Evolutionary conservation across 1,140 invertebrate genomes (phyloP), one percentile per base, ranked within the genome.

Genomic region (Heterodera schachtii): DNA sequence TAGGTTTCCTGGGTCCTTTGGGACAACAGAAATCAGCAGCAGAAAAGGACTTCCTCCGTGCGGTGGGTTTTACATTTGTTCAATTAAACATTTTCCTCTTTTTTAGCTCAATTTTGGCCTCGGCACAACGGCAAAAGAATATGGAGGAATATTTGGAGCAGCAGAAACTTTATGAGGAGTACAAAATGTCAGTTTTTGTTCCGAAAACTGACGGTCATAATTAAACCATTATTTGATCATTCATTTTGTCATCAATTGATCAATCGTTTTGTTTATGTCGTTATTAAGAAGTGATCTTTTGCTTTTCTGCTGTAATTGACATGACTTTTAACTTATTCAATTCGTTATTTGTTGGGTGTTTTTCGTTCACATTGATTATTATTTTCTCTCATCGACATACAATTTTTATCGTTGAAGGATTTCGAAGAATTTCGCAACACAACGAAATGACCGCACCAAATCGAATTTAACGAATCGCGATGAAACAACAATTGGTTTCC

Each of bases 121-220:
- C 75, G 1, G 49, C 75, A 1, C 75, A 76, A n/a, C 75, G 57
- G 66, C 66, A 76, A 16, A 19, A n/a, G 66, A 76, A 76, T 44
- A 44, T 76, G 49, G 75, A 57, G 43, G 75, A 76, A 7, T 76
- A 76, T 21, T 64, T 76, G 75, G 75, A 76, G 66, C 75, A 76
- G 44, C 57, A 76, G 46, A 19, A 57, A 21, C 57, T 44, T 44
- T 76, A 64, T 44, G 47, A 76, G 13, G 31, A 76, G 6, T 52
- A 76, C 41, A 76, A 76, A 76, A 76, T 41, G 19, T 43, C 9
- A 2, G 47, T 49, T 46, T 46, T 21, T 8, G 57, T 16, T 60
- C 19, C 57, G 19, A 60, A 11, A 60, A 19, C 5, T 19, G 1
- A 2, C 57, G 19, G 57, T 19, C 16, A 64, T 16, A 64, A 64